Evolutionary conservation across 2,797 vertebrate genomes (phyloP).

Genomic region (Sibirionetta formosa): DNA sequence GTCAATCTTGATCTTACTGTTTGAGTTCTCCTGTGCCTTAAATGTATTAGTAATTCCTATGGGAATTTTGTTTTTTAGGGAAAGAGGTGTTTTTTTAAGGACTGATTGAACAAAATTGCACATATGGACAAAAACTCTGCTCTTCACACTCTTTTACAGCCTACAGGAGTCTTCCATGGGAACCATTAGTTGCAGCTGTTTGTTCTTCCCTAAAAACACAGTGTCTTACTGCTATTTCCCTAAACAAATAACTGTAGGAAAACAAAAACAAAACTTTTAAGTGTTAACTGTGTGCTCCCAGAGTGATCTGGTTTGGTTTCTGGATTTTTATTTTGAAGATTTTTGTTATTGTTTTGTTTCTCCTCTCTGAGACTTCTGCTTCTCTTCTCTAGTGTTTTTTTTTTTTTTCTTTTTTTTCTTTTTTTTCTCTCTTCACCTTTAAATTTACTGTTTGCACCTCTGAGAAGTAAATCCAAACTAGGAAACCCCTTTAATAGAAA

Average conservation of each 20-base stretch:
- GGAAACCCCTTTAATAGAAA: not conserved
- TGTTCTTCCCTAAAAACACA: constrained; percentile 68
- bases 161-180: constrained; percentile 11
- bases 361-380: not conserved
- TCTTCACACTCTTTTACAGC: not conserved
- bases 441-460: constrained; percentile 13
- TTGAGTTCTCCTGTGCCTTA: not conserved
- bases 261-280: constrained; percentile 19
- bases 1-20: not conserved
- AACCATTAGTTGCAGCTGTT: constrained; percentile 57
- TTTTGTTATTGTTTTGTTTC: not conserved
- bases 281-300: not conserved
- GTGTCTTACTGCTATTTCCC: constrained; percentile 28
- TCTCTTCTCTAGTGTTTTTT: not conserved
- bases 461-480: constrained; percentile 27
- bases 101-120: constrained; percentile 2
- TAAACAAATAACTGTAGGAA: constrained; percentile 49
- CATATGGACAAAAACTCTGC: constrained; percentile 7
- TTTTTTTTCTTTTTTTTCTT: too few relatives aligned
- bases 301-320: not conserved
- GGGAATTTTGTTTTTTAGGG: not conserved
- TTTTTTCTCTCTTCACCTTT: not conserved
- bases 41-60: not conserved
- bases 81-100: not conserved
- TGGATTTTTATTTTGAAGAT: not conserved